Evolutionary conservation across 53 echinoderm and acorn worm species (phyloP), one percentile per base, ranked within the genome.

Genomic region (Arbacia lixula): DNA sequence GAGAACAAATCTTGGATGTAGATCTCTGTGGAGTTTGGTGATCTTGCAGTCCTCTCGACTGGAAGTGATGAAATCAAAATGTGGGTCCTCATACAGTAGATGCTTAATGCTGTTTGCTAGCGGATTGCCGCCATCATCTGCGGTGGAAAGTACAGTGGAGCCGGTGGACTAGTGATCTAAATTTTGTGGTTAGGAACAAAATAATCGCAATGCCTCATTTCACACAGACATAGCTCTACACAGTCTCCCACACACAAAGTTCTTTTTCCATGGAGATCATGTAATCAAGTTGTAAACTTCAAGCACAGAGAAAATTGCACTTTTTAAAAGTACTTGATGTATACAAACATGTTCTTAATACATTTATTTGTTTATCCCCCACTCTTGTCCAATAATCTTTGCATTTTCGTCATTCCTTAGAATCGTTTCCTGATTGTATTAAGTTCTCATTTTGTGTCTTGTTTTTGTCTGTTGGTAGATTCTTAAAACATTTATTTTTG

Each of bases 41-140:
- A 60, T 22, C 27, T 22, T 60, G 78, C 40, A 8, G 41, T 36
- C 40, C 78, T 21, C 16, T 58, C 25, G 49, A 58, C 57, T 58
- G 60, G 78, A 77, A 77, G 25, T 77, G 60, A 60, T 77, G 78
- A 58, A 56, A 49, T 77, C 31, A 58, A 77, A 77, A 76, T 76
- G 60, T 77, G 55, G 78, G 78, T 77, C 78, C 27, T 10, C 49
- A 6, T 6, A n/a, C n/a, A n/a, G 69, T 43, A 69, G 69, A 26
- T 69, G 25, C 43, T 40, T 40, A 36, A 69, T 20, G 69, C 28
- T 43, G n/a, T n/a, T 69, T 41, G 24, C 69, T 66, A 66, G 36
- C 66, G 38, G 69, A 69, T 69, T 36, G 43, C 69, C 69, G 43
- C 69, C 69, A 43, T 27, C 69, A 66, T 1, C 11, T 19, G 36